Conservation (phyloP, 2,888 invertebrate genomes). For the Resseliella maxima region DNA sequence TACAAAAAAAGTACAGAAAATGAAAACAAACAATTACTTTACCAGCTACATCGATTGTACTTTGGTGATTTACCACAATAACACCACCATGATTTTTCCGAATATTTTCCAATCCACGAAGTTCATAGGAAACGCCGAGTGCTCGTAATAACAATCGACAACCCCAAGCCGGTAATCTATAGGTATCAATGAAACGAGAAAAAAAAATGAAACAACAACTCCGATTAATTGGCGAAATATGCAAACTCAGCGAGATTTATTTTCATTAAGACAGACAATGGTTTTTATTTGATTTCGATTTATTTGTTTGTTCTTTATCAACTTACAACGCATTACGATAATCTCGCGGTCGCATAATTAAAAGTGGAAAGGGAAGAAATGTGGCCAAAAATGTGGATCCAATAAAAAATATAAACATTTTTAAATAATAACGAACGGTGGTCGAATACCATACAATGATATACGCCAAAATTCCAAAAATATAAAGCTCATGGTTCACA, state of each 20-base stretch:
- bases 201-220: slow-evolving; percentile 57
- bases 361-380: slow-evolving; percentile 76
- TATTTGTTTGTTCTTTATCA: neutral
- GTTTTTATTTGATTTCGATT: neutral
- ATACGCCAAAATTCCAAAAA: too few relatives aligned
- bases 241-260: slow-evolving; percentile 5
- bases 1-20: neutral
- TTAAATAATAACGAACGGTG: slow-evolving; percentile 77
- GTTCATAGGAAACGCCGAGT: slow-evolving; percentile 77
- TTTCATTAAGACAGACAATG: neutral
- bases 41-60: slow-evolving; percentile 86
- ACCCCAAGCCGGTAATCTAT: slow-evolving; percentile 77
- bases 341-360: slow-evolving; percentile 78
- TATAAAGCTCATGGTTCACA: too few relatives aligned
- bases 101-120: slow-evolving; percentile 82
- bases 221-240: slow-evolving; percentile 54
- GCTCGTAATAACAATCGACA: slow-evolving; percentile 68
- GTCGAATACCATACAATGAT: neutral
- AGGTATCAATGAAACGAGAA: neutral
- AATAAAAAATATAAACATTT: slow-evolving; percentile 75
- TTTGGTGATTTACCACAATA: slow-evolving; percentile 90
- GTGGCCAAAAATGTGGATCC: slow-evolving; percentile 73
- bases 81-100: slow-evolving; percentile 80
- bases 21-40: too few relatives aligned
- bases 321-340: slow-evolving; percentile 86